Evolutionary conservation across 2,797 vertebrate genomes (phyloP), one percentile per base, ranked within the genome.

Genomic region (Pogonophryne albipinna): DNA sequence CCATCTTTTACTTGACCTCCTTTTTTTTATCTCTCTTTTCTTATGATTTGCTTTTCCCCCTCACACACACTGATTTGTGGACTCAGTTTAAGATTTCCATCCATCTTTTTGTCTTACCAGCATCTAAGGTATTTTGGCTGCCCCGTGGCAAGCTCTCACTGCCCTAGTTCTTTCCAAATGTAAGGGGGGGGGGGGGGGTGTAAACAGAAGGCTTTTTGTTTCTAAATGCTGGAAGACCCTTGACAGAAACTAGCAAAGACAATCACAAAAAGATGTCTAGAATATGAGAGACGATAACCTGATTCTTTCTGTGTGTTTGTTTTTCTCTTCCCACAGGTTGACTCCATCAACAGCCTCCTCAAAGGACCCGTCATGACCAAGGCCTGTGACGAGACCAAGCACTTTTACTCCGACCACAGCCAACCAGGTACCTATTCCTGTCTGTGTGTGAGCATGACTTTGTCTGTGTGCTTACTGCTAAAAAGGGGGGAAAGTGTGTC

Each of bases 331-430:
- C 71, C 59, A n/a, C 88, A 99, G 98, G 98, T 99, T 52, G 98
- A 99, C 82, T 95, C 98, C 64, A 99, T 99, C 90, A 97, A 97
- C 83, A 90, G 93, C 34, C 96, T 99, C n/a, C 96, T 99, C 46
- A 99, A 98, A 95, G 98, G 98, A 61, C 79, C 95, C 5, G 92
- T 97, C 85, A 98, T 99, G 96, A 95, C 90, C 77, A 97, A 97
- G 88, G 97, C 97, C 70, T 98, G 98, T 17, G 98, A 99, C 80
- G 97, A 98, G 93, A 99, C 97, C 85, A 97, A 95, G 92, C 96
- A 99, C 93, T 99, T 99, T 89, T 96, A 98, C 83, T 96, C 97
- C 78, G 97, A 99, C 89, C 97, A 97, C 93, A 96, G 91, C 89
- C 94, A 97, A 79, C 97, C 97, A 96, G 98, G 98, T 99, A 94